Conservation (phyloP, 2,888 invertebrate genomes). For the Scaptodrosophila latifasciaeformis region DNA sequence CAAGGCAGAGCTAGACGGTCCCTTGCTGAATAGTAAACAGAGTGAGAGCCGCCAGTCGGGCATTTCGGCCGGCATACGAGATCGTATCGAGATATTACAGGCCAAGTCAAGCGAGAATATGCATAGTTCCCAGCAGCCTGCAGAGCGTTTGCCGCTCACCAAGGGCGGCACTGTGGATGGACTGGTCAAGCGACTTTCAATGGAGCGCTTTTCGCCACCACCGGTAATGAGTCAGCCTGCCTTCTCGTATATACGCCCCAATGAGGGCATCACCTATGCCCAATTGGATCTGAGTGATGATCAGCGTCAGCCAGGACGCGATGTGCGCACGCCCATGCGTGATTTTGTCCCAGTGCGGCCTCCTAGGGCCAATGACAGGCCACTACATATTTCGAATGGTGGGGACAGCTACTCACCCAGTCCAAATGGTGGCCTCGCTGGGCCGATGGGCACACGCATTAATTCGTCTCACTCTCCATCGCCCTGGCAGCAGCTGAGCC, state of each 20-base stretch:
- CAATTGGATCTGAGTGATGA: conserved; percentile 77
- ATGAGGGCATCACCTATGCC: conserved; percentile 84
- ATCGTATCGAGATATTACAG: conserved; percentile 62
- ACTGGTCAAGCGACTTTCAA: conserved; percentile 84
- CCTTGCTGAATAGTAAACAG: conserved; percentile 70
- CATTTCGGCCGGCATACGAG: conserved; percentile 75
- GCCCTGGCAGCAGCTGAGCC: conserved; percentile 73
- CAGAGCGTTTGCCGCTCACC: conserved; percentile 81
- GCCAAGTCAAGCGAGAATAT: conserved; percentile 78
- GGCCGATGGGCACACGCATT: conserved; percentile 56
- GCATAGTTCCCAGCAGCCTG: conserved; percentile 85
- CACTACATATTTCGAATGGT: conserved; percentile 42
- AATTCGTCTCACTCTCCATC: conserved; percentile 70
- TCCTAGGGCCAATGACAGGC: conserved; percentile 36
- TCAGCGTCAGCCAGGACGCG: conserved; percentile 26
- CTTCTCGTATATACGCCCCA: conserved; percentile 85
- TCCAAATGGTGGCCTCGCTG: conserved; percentile 26
- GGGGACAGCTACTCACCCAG: conserved; percentile 39
- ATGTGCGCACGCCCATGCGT: conserved; percentile 38
- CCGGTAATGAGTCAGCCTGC: conserved; percentile 85
- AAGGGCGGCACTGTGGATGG: conserved; percentile 85
- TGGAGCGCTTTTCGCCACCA: conserved; percentile 82
- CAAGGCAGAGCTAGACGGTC: conserved; percentile 72
- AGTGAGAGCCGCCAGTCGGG: conserved; percentile 21
- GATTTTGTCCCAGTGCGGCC: conserved; percentile 42